Base-by-base conservation (phyloP, 1,140 invertebrate genomes). In the Drosophila lacteicornis region DNA sequence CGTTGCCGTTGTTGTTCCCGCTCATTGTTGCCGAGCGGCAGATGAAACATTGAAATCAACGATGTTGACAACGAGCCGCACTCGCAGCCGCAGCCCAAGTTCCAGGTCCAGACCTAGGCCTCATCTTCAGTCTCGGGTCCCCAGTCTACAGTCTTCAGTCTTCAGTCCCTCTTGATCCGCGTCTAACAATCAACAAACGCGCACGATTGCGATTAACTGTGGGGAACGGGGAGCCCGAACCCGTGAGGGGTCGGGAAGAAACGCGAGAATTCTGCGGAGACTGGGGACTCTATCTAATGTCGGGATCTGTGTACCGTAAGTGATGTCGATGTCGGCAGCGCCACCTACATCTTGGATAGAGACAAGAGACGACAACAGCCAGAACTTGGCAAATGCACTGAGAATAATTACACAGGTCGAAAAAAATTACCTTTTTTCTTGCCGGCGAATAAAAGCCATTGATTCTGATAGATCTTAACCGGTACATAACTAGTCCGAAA, bases 41-140 rank as follows among this genome's bases (percentile, higher is more conserved):
- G 80, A 88, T 88, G 80, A 88, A 83, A 88, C 84, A 87, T 88
- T 88, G 80, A 78, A 83, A 80, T 88, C 84, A 80, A 83, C 80
- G 74, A 79, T 86, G 82, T 82, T 75, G 60, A 53, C 80, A 80
- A 83, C 75, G 70, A 68, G 79, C 75, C 73, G 59, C 27, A 30
- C 8, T 55, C 2, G 53, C 33, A 60, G 80, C 77, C 69, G n/a
- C n/a, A 60, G 55, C 22, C 49, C 36, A 15, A 8, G 33, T 17
- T 63, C 56, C 63, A 68, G 36, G 38, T 25, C 33, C 19, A 61
- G 38, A 33, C 61, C 59, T 36, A 58, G 33, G 47, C 65, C 55
- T 25, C 65, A 51, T 63, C 62, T 38, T 33, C 8, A 12, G 47
- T 53, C 45, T 15, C 13, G 7, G 11, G 43, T 25, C 53, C 45